A percentile compares a stretch with the other conserved stretches of the same genome.
These are phyloP conservation scores for Actias luna DNA, from an alignment of 2,888 invertebrate species.

Conservation along the genomic window DNA sequence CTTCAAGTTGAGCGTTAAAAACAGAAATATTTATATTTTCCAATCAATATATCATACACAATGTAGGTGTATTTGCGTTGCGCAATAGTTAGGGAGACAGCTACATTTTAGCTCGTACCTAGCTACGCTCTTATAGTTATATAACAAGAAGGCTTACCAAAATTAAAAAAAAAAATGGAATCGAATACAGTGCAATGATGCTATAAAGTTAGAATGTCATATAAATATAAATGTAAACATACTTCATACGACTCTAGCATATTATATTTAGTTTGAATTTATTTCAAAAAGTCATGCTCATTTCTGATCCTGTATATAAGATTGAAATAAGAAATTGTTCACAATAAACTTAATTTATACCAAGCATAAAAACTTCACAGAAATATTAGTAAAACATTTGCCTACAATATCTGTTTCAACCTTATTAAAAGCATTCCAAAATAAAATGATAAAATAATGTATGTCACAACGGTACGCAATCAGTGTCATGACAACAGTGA, in stretches of 20 bases:
- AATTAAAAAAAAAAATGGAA: constrained; percentile 12
- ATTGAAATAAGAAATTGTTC: constrained; percentile 10
- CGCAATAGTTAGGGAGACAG: no score
- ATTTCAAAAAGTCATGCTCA: constrained; percentile 47
- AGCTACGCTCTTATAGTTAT: no score
- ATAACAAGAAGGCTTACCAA: constrained; percentile 22
- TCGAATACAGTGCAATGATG: not conserved
- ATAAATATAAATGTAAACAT: constrained; percentile 30
- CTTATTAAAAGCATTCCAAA: constrained; percentile 7
- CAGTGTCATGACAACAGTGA: not conserved
- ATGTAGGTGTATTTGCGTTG: no score
- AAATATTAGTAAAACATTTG: constrained; percentile 8
- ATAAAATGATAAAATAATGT: constrained; percentile 18
- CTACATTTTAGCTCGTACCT: no score
- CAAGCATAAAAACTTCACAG: no score
- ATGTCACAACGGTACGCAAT: not conserved
- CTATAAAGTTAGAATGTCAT: constrained; percentile 16
- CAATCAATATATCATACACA: no score
- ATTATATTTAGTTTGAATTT: constrained; percentile 20
- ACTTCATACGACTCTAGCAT: constrained; percentile 25
- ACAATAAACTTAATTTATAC: not conserved
- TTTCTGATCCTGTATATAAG: constrained; percentile 41
- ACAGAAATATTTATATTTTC: no score
- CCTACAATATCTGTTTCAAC: constrained; percentile 3
- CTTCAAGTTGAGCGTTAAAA: no score